Conservation (phyloP, 2,888 invertebrate genomes). For the Sphaerophoria rueppellii region DNA sequence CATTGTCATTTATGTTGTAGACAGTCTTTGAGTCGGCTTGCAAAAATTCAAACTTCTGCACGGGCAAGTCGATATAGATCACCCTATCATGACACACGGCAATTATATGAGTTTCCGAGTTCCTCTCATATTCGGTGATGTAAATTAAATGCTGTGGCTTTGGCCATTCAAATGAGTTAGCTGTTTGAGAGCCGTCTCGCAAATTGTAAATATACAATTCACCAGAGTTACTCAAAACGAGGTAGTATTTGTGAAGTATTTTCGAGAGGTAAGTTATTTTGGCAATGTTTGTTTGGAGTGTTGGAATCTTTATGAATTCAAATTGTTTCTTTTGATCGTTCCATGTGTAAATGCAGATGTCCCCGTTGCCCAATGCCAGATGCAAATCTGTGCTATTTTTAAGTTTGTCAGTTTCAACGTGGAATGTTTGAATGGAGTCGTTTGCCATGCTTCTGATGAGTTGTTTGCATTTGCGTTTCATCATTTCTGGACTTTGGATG, state of each 20-base stretch:
- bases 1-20: constrained; percentile 68
- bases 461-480: constrained; percentile 70
- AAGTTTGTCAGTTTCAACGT: constrained; percentile 62
- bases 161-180: constrained; percentile 75
- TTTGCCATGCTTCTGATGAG: constrained; percentile 62
- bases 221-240: constrained; percentile 76
- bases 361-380: constrained; percentile 78
- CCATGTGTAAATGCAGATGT: constrained; percentile 78
- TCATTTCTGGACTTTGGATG: constrained; percentile 53
- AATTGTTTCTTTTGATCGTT: constrained; percentile 75
- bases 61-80: constrained; percentile 74
- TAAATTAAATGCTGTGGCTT: constrained; percentile 69
- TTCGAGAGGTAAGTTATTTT: constrained; percentile 76
- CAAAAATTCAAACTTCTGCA: constrained; percentile 66
- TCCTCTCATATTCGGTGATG: constrained; percentile 58
- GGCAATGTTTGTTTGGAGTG: constrained; percentile 72
- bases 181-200: constrained; percentile 74
- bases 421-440: constrained; percentile 73
- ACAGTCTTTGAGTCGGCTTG: constrained; percentile 73
- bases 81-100: constrained; percentile 76
- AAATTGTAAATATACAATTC: constrained; percentile 76
- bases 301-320: constrained; percentile 71
- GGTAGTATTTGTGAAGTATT: constrained; percentile 77
- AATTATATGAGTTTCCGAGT: constrained; percentile 62
- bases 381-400: constrained; percentile 74